phyloP scores from a whole-genome alignment of 30 jellyfish, hydroid and myxozoan genomes.

The Calvadosia cruxmelitensis region DNA sequence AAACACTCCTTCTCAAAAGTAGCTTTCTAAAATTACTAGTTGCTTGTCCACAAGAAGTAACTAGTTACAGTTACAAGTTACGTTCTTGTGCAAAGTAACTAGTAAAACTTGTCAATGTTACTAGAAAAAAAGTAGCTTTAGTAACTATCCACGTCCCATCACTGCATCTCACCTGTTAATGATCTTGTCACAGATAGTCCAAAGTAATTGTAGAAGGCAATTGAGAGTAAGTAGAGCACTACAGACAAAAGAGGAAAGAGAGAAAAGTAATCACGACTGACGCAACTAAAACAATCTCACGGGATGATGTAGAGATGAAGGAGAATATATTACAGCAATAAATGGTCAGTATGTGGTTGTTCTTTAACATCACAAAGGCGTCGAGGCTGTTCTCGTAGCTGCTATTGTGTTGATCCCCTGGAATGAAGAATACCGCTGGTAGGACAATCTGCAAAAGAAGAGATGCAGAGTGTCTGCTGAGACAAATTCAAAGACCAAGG shows the following conservation, averaged over 20 bases:
- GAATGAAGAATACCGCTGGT: constrained; percentile 59
- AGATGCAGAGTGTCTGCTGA: background rate
- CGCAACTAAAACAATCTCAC: no score
- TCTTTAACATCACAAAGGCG: constrained; percentile 49
- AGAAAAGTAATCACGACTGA: background rate
- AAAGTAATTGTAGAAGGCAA: constrained; percentile 72
- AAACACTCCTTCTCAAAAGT: no score
- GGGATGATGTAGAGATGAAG: no score
- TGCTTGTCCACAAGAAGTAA: no score
- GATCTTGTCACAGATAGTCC: constrained; percentile 71
- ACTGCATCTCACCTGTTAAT: constrained; percentile 76
- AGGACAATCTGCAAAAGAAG: constrained; percentile 37
- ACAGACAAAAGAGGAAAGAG: background rate
- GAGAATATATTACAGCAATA: constrained; percentile 66
- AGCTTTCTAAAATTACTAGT: no score
- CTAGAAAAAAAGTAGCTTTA: no score
- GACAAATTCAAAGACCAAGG: background rate
- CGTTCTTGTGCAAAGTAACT: no score
- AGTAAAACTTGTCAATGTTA: no score
- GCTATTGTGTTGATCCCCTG: constrained; percentile 56
- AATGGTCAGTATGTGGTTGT: constrained; percentile 32
- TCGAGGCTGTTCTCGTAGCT: constrained; percentile 71
- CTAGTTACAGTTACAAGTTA: no score
- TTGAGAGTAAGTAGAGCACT: constrained; percentile 57
- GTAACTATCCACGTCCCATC: no score